Base-by-base conservation (phyloP, 2,113 vertebrate genomes). In the Eulemur macaco region DNA sequence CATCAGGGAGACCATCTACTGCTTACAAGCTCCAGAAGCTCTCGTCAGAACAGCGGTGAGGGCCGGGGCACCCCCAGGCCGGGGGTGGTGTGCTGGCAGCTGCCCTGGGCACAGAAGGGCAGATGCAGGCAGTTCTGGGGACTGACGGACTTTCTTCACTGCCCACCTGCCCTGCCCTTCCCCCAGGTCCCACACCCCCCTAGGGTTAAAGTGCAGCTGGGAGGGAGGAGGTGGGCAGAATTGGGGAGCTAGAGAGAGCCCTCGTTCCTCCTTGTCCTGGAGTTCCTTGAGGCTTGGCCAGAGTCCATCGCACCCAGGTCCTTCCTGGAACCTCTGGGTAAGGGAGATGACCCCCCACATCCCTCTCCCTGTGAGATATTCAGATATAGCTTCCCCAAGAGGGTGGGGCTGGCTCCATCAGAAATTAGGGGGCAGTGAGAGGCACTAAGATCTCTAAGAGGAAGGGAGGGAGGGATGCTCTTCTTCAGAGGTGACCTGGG, bases 21-120 rank as follows among this genome's bases (percentile, higher is more conserved):
- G 90, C 50, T 98, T 97, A 98, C 95, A 98, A 98, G 98, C 98
- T 98, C 98, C 94, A 94, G 97, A 98, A 98, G 98, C 98, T 98
- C 94, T 97, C 64, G 98, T 98, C 97, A 6, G 91, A 96, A 97
- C 85, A 97, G 97, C 18, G 20, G 4, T 58, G 86, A 94, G 86
- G 92, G 56, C 12, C 0, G 8, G 83, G 50, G 31, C 45, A 20
- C 20, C 90, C 63, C 95, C 29, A 4, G 78, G 71, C 45, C 21
- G 74, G 83, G 39, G 68, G 7, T 0, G 13, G 34, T 8, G 39
- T 52, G 71, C 84, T 1, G 77, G 68, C 68, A 56, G 52, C 31
- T 8, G 14, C 42, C 64, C 78, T 25, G 68, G 92, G 89, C 77
- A 47, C 73, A 66, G 42, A 78, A 21, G 52, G 45, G 52, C 23